Conservation (phyloP, 2,113 vertebrate genomes). For the Spheniscus mendiculus region DNA sequence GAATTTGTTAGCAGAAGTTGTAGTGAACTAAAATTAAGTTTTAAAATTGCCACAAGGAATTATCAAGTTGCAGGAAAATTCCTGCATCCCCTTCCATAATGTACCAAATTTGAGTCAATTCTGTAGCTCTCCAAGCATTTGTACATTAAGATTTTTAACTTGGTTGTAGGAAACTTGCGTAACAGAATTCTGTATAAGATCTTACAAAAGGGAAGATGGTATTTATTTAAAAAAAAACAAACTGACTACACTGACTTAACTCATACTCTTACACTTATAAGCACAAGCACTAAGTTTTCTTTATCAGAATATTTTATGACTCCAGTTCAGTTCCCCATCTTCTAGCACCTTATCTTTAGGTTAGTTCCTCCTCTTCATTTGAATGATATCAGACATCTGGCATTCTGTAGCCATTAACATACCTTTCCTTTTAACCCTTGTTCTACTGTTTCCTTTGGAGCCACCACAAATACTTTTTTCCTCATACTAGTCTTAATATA, state of each 20-base stretch:
- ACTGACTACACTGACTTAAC: background rate
- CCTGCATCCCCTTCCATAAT: background rate
- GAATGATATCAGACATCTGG: background rate
- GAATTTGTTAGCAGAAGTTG: background rate
- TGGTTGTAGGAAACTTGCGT: background rate
- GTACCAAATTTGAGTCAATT: background rate
- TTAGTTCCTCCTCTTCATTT: background rate
- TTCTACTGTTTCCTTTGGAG: background rate
- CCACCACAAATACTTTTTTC: background rate
- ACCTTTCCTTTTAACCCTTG: background rate
- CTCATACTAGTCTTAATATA: background rate
- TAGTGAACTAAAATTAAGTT: background rate
- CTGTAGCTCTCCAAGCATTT: background rate
- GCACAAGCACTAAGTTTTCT: background rate
- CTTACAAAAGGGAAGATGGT: background rate
- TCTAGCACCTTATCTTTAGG: background rate
- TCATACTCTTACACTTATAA: background rate
- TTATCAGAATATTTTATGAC: background rate
- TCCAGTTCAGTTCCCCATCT: background rate
- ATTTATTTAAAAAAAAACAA: background rate
- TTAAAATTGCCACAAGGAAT: background rate
- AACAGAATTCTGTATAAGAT: background rate
- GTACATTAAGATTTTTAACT: background rate
- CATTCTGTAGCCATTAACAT: background rate
- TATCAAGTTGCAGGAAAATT: background rate